phyloP scores from a whole-genome alignment of 2,888 invertebrate species.

The Drosophila phalerata region DNA sequence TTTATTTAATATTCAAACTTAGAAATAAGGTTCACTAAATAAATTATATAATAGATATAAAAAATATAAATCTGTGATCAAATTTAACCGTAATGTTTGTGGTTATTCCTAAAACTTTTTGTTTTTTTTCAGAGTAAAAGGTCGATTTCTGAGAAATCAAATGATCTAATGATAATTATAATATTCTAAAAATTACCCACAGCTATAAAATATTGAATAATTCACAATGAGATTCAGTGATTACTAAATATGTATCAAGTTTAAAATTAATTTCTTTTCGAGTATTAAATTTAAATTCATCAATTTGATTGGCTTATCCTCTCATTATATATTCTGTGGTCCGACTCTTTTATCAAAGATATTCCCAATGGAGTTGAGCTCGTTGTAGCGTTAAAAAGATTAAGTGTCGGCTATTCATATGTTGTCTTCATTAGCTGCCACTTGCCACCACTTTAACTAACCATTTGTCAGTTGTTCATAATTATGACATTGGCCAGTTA shows the following conservation, averaged over 20 bases:
- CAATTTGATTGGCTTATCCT: no score
- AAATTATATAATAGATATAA: no score
- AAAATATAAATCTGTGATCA: no score
- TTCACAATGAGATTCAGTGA: no score
- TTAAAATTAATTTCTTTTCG: no score
- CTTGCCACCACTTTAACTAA: conserved; percentile 36
- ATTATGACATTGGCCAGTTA: conserved; percentile 66
- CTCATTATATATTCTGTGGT: neutral
- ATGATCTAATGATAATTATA: neutral
- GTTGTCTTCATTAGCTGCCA: conserved; percentile 46
- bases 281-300: no score
- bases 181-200: conserved; percentile 1
- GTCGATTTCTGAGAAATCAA: conserved; percentile 1
- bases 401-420: conserved; percentile 30
- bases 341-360: neutral
- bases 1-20: neutral
- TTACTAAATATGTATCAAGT: no score
- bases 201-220: neutral
- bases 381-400: conserved; percentile 16
- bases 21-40: neutral
- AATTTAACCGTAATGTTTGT: neutral
- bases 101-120: neutral
- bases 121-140: neutral
- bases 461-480: conserved; percentile 60
- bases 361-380: neutral